Evolutionary conservation across 2,797 vertebrate species (phyloP), one percentile per base, ranked within the genome.

Genomic region (Thripadectes ignobilis): DNA sequence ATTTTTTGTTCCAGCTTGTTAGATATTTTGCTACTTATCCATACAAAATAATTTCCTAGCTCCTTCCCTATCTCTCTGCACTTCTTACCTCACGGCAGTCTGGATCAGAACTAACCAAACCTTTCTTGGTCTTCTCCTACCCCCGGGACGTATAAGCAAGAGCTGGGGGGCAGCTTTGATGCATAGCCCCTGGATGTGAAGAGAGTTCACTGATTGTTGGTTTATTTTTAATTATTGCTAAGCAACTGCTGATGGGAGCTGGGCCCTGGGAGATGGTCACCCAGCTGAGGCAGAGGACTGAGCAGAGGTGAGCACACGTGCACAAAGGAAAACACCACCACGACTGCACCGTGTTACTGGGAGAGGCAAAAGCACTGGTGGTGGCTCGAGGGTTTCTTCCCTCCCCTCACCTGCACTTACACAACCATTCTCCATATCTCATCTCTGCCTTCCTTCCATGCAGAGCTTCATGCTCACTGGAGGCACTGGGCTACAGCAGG

Each of bases 191-290:
- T 9, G 14, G 27, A 67, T 74, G 22, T 39, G 45, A 62, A 45
- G 14, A 38, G 6, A 34, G 12, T 51, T 85, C 57, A 21, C 17
- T 66, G 38, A 63, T 72, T 57, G 20, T 10, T 46, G 5, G 17
- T 63, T 85, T 46, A 36, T 62, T 94, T 90, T 73, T 62, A 79
- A 83, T 80, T 58, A 80, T 0, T 55, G 73, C 52, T 62, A 80
- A 62, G 57, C 6, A 61, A 66, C 10, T 29, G 36, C 46, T 7
- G 32, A 0, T 5, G 10, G n/a, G 38, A 79, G 34, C 38, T 27
- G 14, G 45, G 45, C 54, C 43, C 63, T 0, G 0, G 36, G 51
- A 94, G 43, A 43, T 26, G 51, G 34, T 8, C 2, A 1, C 36
- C 52, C 52, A 66, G 46, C 12, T 32, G 36, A 49, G 63, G 55